Percentiles rank a stretch among this genome's conserved stretches.
These are phyloP conservation scores for Crocuta crocuta DNA, from an alignment of 2,113 vertebrate genomes.

Conservation along the genomic window DNA sequence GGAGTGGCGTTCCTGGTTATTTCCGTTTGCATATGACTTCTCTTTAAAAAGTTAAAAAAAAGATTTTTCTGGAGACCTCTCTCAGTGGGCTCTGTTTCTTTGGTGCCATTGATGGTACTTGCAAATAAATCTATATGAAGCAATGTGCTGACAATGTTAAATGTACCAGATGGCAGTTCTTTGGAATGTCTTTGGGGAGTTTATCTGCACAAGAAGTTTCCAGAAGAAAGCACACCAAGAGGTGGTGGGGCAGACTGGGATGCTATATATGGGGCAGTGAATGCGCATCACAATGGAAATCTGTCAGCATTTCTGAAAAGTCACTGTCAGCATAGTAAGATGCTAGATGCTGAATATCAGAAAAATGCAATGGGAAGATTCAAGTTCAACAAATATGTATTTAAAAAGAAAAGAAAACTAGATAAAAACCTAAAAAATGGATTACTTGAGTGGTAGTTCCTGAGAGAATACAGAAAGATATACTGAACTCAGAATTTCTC, in stretches of 20 bases:
- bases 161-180: slow-evolving; percentile 60
- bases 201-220: slow-evolving; percentile 44
- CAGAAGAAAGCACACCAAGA: slow-evolving; percentile 60
- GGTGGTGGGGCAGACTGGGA: not conserved
- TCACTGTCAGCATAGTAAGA: not conserved
- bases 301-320: slow-evolving; percentile 55
- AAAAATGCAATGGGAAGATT: not conserved
- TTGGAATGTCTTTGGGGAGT: slow-evolving; percentile 37
- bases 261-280: not conserved
- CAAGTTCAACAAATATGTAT: not conserved
- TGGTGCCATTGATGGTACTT: not conserved
- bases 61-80: not conserved
- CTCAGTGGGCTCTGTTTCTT: not conserved
- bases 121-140: slow-evolving; percentile 24
- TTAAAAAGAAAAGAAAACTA: not conserved
- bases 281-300: not conserved
- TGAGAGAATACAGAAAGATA: not conserved
- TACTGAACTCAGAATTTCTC: not conserved
- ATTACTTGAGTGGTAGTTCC: not conserved
- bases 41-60: slow-evolving; percentile 18
- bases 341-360: not conserved
- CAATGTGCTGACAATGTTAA: not conserved
- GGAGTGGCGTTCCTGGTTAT: not conserved
- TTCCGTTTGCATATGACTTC: not conserved
- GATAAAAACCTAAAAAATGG: not conserved